A percentile compares a stretch with the other conserved stretches of the same genome.
phyloP scores from a whole-genome alignment of 2,113 vertebrate genomes.

The Proteles cristata region DNA sequence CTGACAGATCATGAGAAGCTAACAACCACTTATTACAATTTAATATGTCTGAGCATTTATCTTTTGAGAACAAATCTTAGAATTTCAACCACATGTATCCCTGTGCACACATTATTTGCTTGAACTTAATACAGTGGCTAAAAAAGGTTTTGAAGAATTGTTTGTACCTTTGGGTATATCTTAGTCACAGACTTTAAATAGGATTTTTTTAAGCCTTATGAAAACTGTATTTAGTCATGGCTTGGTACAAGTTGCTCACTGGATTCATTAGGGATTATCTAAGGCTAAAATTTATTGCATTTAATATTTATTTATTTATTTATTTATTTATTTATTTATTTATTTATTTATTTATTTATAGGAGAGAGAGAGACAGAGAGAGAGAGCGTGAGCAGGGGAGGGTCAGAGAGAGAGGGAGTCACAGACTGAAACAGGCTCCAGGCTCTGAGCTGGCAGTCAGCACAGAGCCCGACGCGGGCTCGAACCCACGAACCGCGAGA shows the following conservation, averaged over 20 bases:
- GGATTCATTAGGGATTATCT: not conserved
- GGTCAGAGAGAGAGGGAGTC: too few species aligned
- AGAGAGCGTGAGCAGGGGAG: too few species aligned
- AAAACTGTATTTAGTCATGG: conserved; percentile 30
- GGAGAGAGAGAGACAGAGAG: too few species aligned
- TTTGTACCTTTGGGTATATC: conserved; percentile 12
- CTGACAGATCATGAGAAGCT: not conserved
- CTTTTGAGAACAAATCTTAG: conserved; percentile 54
- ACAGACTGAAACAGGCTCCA: too few species aligned
- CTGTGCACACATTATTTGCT: not conserved
- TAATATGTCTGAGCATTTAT: conserved; percentile 35
- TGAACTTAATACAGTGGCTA: not conserved
- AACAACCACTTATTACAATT: conserved; percentile 7
- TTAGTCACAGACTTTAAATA: not conserved
- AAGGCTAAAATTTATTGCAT: not conserved
- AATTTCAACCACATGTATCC: not conserved
- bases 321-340: too few species aligned
- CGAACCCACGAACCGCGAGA: too few species aligned
- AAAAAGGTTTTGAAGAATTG: conserved; percentile 43
- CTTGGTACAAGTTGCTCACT: conserved; percentile 18
- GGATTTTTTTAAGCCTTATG: conserved; percentile 48
- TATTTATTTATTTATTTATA: too few species aligned
- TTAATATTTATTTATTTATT: too few species aligned
- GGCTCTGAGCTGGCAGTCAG: too few species aligned
- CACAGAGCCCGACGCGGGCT: too few species aligned